These are phyloP conservation scores for Rhyzopertha dominica DNA, from an alignment of 1,140 invertebrate genomes.

Conservation along the genomic window DNA sequence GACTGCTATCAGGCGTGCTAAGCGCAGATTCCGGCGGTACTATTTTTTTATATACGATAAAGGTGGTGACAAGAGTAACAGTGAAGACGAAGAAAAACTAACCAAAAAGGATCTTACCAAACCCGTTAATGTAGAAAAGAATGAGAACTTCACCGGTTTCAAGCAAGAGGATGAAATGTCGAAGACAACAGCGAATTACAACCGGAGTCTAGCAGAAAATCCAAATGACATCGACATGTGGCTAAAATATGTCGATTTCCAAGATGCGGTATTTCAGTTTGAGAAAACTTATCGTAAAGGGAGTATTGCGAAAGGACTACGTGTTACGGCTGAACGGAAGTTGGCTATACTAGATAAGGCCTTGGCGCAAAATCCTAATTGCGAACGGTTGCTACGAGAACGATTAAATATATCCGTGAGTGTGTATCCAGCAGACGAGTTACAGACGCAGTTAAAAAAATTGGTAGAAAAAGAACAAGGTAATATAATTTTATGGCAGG, in stretches of 20 bases:
- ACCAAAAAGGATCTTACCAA: conserved; percentile 25
- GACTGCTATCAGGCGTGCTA: conserved; percentile 28
- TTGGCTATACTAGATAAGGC: conserved; percentile 54
- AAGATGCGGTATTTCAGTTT: conserved; percentile 49
- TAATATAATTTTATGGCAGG: conserved; percentile 55
- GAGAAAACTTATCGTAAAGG: conserved; percentile 43
- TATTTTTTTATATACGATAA: conserved; percentile 23
- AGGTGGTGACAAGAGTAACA: conserved; percentile 32
- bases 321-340: conserved; percentile 50
- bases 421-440: conserved; percentile 52
- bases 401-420: conserved; percentile 50
- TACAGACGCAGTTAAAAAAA: conserved; percentile 46
- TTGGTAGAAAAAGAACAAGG: conserved; percentile 50
- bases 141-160: conserved; percentile 30
- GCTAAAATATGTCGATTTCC: conserved; percentile 55
- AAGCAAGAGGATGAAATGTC: conserved; percentile 48
- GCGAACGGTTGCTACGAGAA: conserved; percentile 46
- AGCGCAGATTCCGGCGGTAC: conserved; percentile 19
- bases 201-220: conserved; percentile 48
- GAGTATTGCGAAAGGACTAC: conserved; percentile 44
- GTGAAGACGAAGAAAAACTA: conserved; percentile 31
- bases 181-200: conserved; percentile 49
- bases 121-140: conserved; percentile 21
- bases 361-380: conserved; percentile 48
- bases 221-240: conserved; percentile 51